Conservation (phyloP, 2,888 invertebrate genomes). For the Pogonocherus hispidulus region DNA sequence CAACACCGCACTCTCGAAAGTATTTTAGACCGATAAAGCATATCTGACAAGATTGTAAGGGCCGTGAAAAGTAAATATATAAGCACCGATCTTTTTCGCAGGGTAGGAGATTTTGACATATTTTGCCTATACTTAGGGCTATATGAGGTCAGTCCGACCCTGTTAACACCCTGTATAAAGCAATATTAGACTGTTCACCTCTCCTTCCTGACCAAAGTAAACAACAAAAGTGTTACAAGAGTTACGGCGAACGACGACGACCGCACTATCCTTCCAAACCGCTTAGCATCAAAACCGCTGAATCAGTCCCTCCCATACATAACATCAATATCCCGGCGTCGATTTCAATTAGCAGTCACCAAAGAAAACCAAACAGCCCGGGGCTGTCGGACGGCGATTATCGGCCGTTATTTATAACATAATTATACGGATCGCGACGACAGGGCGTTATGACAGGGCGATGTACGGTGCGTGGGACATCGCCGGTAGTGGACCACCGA, state of each 20-base stretch:
- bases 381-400: constrained; percentile 62
- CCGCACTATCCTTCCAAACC: not conserved
- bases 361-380: constrained; percentile 58
- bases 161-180: too few relatives aligned
- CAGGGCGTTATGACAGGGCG: constrained; percentile 65
- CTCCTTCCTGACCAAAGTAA: not conserved
- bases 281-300: constrained; percentile 27
- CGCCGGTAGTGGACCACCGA: constrained; percentile 70
- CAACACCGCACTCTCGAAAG: too few relatives aligned
- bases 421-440: constrained; percentile 65
- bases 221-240: not conserved
- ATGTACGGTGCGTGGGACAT: constrained; percentile 67
- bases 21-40: too few relatives aligned
- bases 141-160: too few relatives aligned
- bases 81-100: too few relatives aligned
- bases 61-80: too few relatives aligned
- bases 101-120: too few relatives aligned
- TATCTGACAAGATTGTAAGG: too few relatives aligned
- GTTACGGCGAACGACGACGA: not conserved
- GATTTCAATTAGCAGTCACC: constrained; percentile 67
- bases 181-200: too few relatives aligned
- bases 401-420: constrained; percentile 69
- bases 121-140: not conserved
- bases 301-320: constrained; percentile 33
- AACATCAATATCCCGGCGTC: constrained; percentile 53